Base-by-base conservation (phyloP, 2,888 invertebrate genomes). In the Sminthurinus aureus region DNA sequence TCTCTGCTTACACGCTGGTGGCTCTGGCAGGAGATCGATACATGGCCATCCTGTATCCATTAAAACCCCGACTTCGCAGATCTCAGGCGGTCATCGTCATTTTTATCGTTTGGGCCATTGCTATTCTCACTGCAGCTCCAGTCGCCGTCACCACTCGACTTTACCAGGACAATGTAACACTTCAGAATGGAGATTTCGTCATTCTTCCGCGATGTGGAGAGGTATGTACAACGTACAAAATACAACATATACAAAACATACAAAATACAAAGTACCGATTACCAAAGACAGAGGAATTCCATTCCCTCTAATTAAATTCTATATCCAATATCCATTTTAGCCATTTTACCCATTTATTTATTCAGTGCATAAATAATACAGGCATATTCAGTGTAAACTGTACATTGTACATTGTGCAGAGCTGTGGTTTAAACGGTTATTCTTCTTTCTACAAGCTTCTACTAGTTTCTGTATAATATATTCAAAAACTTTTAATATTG, bases 1-100 rank as follows among this genome's bases (percentile, higher is more conserved):
- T 97, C 84, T 96, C 96, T 89, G 96, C 97, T 2, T 97, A 97
- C 90, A 97, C 97, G 0, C 90, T 98, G 89, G 94, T 98, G 52
- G 96, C 96, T 66, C 96, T 98, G 90, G 96, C 96, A 87, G 93
- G 96, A 82, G 97, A 98, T 91, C 93, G 97, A 22, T 98, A 96
- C 89, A 94, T 96, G 90, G 96, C 96, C 79, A 97, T 98, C 85
- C 94, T 97, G 93, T 94, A 95, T 91, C 97, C 97, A 0, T 90
- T 98, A 81, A 92, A 94, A 87, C 96, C 96, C 0, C 92, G 96
- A 69, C 93, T 96, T 89, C 94, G 95, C 26, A 95, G 95, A 89
- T 93, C 92, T 64, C 92, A 93, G 20, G 94, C 95, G 0, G 93
- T 93, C 85, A 90, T 93, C 83, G 93, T 94, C 73, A 95, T 96